Evolutionary conservation across 1,140 invertebrate species (phyloP).

Genomic region (Apocrypta bakeri): DNA sequence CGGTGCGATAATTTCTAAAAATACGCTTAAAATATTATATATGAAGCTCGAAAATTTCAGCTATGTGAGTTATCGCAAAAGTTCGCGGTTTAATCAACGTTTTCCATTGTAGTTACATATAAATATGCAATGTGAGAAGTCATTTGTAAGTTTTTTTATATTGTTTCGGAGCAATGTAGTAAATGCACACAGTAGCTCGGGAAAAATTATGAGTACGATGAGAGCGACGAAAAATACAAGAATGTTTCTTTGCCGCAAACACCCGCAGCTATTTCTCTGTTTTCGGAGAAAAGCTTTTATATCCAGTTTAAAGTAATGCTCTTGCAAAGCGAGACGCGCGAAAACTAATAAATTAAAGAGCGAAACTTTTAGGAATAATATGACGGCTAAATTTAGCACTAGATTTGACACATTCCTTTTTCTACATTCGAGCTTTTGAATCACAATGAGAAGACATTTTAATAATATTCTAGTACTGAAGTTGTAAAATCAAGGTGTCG

Average conservation of each 20-base stretch:
- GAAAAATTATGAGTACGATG: conserved; percentile 14
- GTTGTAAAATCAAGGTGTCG: too few relatives aligned
- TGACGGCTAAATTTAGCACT: background rate
- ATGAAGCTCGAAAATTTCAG: too few relatives aligned
- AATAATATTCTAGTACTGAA: too few relatives aligned
- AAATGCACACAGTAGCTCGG: background rate
- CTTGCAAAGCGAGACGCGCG: background rate
- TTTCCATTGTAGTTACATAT: background rate
- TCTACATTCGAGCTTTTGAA: too few relatives aligned
- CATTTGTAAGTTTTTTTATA: background rate
- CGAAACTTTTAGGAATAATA: background rate
- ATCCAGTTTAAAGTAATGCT: conserved; percentile 16
- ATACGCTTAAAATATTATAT: too few relatives aligned
- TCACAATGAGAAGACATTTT: too few relatives aligned
- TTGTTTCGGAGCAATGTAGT: background rate
- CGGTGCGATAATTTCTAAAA: too few relatives aligned
- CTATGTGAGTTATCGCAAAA: background rate
- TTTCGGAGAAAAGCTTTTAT: conserved; percentile 1
- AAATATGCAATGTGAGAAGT: background rate
- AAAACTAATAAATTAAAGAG: conserved; percentile 18
- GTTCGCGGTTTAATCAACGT: background rate
- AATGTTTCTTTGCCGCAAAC: background rate
- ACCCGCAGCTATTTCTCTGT: background rate
- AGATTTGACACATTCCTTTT: background rate
- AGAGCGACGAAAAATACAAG: conserved; percentile 4